These are phyloP conservation scores for Lymantria monacha DNA, from an alignment of 2,888 invertebrate genomes.

Conservation along the genomic window DNA sequence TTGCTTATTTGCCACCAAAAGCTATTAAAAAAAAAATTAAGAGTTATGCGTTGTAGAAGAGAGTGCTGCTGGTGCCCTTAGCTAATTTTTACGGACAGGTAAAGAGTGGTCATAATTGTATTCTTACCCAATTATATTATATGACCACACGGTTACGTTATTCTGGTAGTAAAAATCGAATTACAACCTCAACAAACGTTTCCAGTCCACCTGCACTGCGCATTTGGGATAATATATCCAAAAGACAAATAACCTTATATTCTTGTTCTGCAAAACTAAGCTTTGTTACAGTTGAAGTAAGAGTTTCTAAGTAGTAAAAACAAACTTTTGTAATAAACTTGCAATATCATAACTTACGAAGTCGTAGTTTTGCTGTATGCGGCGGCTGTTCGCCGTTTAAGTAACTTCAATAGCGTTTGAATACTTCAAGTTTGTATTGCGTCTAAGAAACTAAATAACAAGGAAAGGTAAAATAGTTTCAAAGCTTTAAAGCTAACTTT, in stretches of 20 bases:
- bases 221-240: constrained; percentile 31
- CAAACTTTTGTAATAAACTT: constrained; percentile 16
- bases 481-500: background rate
- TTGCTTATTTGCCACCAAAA: too few relatives aligned
- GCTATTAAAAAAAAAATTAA: too few relatives aligned
- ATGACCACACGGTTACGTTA: too few relatives aligned
- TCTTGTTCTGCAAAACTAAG: constrained; percentile 5
- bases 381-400: constrained; percentile 30
- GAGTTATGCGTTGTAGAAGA: too few relatives aligned
- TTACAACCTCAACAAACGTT: constrained; percentile 15
- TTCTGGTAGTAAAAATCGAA: too few relatives aligned
- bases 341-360: constrained; percentile 31
- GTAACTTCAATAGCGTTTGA: constrained; percentile 34
- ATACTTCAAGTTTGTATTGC: constrained; percentile 12
- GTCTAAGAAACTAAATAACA: constrained; percentile 20
- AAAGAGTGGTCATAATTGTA: too few relatives aligned
- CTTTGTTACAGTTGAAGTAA: constrained; percentile 6
- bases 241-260: constrained; percentile 10
- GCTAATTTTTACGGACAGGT: too few relatives aligned
- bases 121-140: too few relatives aligned
- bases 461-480: constrained; percentile 4
- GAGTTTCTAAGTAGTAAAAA: constrained; percentile 1
- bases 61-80: too few relatives aligned
- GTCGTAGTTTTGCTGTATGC: constrained; percentile 34
- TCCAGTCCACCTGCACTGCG: constrained; percentile 43